These are phyloP conservation scores for Silurus aristotelis DNA, from an alignment of 2,797 vertebrate genomes.

Conservation along the genomic window DNA sequence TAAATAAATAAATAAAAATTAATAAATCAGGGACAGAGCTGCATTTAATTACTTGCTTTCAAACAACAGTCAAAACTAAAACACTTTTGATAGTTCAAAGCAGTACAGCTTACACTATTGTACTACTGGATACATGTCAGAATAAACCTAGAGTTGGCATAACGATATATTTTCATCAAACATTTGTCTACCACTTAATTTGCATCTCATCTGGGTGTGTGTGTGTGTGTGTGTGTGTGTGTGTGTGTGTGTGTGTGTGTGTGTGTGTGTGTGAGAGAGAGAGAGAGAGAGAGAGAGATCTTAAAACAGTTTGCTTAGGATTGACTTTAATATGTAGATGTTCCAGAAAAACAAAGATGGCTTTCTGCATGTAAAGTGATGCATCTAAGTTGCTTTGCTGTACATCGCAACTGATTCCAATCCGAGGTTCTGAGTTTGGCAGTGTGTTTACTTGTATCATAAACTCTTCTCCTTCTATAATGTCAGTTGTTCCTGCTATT, in stretches of 20 bases:
- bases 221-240: no score
- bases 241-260: no score
- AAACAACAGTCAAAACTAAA: slow-evolving; percentile 53
- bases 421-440: not conserved
- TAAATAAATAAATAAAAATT: not conserved
- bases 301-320: slow-evolving; percentile 14
- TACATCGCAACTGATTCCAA: not conserved
- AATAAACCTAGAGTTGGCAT: slow-evolving; percentile 38
- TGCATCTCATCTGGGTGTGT: slow-evolving; percentile 29
- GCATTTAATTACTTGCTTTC: slow-evolving; percentile 55
- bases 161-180: slow-evolving; percentile 34
- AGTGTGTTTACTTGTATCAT: not conserved
- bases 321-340: slow-evolving; percentile 25
- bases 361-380: slow-evolving; percentile 17
- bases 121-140: slow-evolving; percentile 41
- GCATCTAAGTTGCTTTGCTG: not conserved
- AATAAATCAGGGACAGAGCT: slow-evolving; percentile 32
- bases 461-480: not conserved
- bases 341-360: slow-evolving; percentile 16
- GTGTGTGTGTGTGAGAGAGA: no score
- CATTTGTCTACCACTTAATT: slow-evolving; percentile 9
- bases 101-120: slow-evolving; percentile 41
- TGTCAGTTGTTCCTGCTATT: not conserved
- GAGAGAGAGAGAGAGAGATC: not conserved
- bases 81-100: slow-evolving; percentile 47